These are phyloP conservation scores for Botia almorhae DNA, from an alignment of 2,797 vertebrate genomes.

Conservation along the genomic window DNA sequence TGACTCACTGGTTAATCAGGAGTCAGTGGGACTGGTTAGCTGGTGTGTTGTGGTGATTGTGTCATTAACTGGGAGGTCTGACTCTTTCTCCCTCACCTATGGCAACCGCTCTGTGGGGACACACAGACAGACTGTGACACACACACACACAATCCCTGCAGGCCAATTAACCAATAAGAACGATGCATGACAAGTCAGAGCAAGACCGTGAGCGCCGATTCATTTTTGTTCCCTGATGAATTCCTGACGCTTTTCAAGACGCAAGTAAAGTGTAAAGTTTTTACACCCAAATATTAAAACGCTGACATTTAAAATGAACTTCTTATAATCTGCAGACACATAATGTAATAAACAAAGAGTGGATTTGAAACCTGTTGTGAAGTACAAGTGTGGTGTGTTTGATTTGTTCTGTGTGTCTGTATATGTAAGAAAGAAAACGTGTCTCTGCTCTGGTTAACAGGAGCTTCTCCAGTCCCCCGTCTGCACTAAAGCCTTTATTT, in stretches of 20 bases:
- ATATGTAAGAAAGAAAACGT: neutral
- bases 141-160: slow-evolving; percentile 65
- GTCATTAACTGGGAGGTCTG: slow-evolving; percentile 77
- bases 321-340: neutral
- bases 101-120: slow-evolving; percentile 77
- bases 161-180: slow-evolving; percentile 80
- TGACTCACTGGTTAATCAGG: neutral
- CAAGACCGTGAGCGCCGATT: slow-evolving; percentile 75
- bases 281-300: neutral
- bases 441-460: neutral
- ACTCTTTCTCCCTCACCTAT: slow-evolving; percentile 69
- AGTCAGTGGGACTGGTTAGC: slow-evolving; percentile 51
- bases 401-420: too few species aligned
- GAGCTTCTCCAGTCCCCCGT: slow-evolving; percentile 72
- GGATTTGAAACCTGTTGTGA: slow-evolving; percentile 7
- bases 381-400: too few species aligned
- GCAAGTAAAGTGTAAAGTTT: neutral
- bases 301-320: neutral
- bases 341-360: neutral
- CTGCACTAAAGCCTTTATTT: slow-evolving; percentile 77
- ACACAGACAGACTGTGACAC: slow-evolving; percentile 66
- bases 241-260: slow-evolving; percentile 25
- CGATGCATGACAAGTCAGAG: slow-evolving; percentile 78
- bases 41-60: slow-evolving; percentile 77
- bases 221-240: slow-evolving; percentile 50